Conservation (phyloP, 2,888 invertebrate genomes). For the Polylopha cassiicola region DNA sequence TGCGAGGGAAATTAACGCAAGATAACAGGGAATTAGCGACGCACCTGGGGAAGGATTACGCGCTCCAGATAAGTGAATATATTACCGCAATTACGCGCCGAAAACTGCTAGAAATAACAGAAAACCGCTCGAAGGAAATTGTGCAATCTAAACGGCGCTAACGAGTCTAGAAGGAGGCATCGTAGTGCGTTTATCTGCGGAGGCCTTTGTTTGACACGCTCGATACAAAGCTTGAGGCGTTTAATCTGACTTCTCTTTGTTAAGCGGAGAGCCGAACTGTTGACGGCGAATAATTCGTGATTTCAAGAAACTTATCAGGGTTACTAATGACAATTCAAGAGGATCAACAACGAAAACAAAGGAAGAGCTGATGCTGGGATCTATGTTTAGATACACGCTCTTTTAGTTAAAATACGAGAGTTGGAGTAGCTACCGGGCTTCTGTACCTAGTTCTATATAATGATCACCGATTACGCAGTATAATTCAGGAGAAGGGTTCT, state of each 20-base stretch:
- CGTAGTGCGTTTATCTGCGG: constrained; percentile 52
- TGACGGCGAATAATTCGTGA: constrained; percentile 39
- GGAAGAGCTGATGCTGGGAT: constrained; percentile 8
- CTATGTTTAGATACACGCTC: constrained; percentile 4
- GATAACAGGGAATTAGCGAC: constrained; percentile 59
- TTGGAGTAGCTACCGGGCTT: no score
- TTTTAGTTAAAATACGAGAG: no score
- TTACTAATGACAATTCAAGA: constrained; percentile 31
- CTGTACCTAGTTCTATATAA: no score
- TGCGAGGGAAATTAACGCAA: constrained; percentile 60
- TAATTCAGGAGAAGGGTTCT: no score
- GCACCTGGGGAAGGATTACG: constrained; percentile 64
- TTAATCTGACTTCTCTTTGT: constrained; percentile 58
- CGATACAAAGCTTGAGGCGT: constrained; percentile 47
- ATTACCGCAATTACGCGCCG: constrained; percentile 53
- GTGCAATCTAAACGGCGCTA: constrained; percentile 54
- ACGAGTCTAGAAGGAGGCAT: constrained; percentile 46
- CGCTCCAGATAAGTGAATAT: constrained; percentile 62
- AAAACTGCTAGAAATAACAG: constrained; percentile 55
- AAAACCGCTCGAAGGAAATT: constrained; percentile 50
- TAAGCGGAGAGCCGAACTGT: constrained; percentile 37
- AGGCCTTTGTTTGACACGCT: constrained; percentile 54
- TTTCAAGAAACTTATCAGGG: constrained; percentile 49
- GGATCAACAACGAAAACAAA: constrained; percentile 16
- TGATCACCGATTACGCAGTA: no score